Conservation (phyloP, 2,113 vertebrate species). For the Barnardius zonarius region DNA sequence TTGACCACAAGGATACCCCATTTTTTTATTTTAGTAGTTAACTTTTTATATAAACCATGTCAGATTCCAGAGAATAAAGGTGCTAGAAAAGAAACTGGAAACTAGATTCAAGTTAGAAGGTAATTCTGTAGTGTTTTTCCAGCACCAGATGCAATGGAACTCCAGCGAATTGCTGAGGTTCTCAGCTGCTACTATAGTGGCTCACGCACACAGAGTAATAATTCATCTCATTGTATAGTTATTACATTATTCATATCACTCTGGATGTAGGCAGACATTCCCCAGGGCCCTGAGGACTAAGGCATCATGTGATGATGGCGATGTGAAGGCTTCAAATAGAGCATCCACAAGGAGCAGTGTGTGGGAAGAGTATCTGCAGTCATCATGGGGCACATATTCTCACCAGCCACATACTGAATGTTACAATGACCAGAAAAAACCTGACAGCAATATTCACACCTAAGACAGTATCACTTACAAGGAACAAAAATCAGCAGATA, state of each 20-base stretch:
- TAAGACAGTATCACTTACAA: neutral
- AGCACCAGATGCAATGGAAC: neutral
- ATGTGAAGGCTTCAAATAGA: neutral
- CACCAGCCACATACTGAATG: fast-evolving
- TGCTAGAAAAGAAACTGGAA: neutral
- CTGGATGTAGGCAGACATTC: neutral
- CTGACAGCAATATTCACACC: neutral
- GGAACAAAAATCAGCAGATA: neutral
- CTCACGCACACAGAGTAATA: neutral
- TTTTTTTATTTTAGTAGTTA: neutral
- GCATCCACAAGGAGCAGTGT: fast-evolving
- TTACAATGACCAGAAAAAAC: neutral
- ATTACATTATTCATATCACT: neutral
- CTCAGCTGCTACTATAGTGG: neutral
- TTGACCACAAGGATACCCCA: neutral
- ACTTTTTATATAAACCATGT: neutral
- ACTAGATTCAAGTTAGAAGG: neutral
- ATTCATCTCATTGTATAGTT: neutral
- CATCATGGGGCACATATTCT: fast-evolving
- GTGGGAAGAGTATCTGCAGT: neutral
- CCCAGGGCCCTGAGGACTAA: neutral
- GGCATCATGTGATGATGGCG: neutral
- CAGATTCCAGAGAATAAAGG: neutral
- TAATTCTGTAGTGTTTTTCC: neutral
- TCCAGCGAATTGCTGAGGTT: neutral